Evolutionary conservation across 2,797 vertebrate genomes (phyloP), one percentile per base, ranked within the genome.

Genomic region (Schizopygopsis pylzovi): DNA sequence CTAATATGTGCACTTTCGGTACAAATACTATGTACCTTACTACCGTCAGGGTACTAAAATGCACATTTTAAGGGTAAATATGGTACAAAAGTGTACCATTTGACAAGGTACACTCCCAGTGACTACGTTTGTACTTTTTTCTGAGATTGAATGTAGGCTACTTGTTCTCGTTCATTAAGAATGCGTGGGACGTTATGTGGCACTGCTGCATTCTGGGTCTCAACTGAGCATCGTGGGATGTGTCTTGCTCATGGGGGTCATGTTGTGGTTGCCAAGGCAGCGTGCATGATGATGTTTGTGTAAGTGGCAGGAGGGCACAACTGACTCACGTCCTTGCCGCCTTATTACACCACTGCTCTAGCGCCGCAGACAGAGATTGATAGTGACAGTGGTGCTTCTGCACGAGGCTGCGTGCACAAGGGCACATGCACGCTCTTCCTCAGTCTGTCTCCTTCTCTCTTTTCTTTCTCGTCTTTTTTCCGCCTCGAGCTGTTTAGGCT

Each of bases 281-380:
- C 18, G 9, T 56, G 75, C 54, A 20, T 86, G 68, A 61, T 70
- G 52, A 61, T 70, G 52, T 83, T 86, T 81, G n/a, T 84, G 41
- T 33, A 45, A 68, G 80, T 18, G 49, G 39, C 4, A 20, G 73
- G 63, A 59, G 68, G 77, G 71, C 72, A 80, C 63, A 13, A 49
- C 37, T 65, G 81, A 79, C 75, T 87, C 81, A 22, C 37, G 15
- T 67, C 71, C 72, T 71, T 59, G 79, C 56, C 12, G 16, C 12
- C 33, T 49, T 28, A 28, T 75, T 52, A 73, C 59, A 75, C 61
- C 43, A 45, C 61, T 77, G 61, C 70, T 67, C 18, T 89, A 45
- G 54, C 12, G 9, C 41, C 16, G 20, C 83, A 73, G 86, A 85
- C 86, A 79, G 33, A 85, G 88, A 90, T 89, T 84, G 86, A 65